Evolutionary conservation across 2,888 invertebrate genomes (phyloP), one percentile per base, ranked within the genome.

Genomic region (Axea sp.): DNA sequence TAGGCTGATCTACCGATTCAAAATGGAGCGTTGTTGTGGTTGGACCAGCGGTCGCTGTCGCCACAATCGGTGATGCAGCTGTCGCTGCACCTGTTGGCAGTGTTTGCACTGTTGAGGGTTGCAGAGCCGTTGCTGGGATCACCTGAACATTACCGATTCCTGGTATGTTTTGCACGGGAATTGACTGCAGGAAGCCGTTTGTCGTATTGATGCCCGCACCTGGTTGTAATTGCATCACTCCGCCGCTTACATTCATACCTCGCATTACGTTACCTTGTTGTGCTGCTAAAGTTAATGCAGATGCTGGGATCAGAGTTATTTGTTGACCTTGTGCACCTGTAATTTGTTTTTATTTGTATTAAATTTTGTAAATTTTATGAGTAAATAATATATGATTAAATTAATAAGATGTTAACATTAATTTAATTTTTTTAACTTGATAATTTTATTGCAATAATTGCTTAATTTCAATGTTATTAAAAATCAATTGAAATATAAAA

Each of bases 111-210:
- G 88, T 78, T 0, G 84, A 76, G 0, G 87, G 85, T 28, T 85
- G 87, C 73, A 92, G 83, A 0, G 92, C 91, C 77, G 91, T 89
- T 2, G 92, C 91, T 19, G 94, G 93, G 67, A 94, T 94, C 14
- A 95, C 90, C 88, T 96, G 96, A 8, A 96, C 95, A 77, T 95
- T 94, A 1, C 94, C 93, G 37, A 94, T 83, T 1, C 95, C 95
- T 67, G 94, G 93, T 76, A 94, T 91, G 77, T 94, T 93, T 84
- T 94, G 94, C 72, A 95, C 91, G 2, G 92, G 92, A 82, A 94
- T 91, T 24, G 94, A 89, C 81, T 92, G 92, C 2, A 92, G 84
- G 73, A 88, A 86, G 5, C 87, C 86, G 15, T 87, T 87, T 0
- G 88, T 81, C 33, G 89, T 87, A 62, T 87, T 86, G 80, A 90